These are phyloP conservation scores for Heliconius hewitsoni DNA, from an alignment of 1,140 invertebrate species.

Conservation along the genomic window DNA sequence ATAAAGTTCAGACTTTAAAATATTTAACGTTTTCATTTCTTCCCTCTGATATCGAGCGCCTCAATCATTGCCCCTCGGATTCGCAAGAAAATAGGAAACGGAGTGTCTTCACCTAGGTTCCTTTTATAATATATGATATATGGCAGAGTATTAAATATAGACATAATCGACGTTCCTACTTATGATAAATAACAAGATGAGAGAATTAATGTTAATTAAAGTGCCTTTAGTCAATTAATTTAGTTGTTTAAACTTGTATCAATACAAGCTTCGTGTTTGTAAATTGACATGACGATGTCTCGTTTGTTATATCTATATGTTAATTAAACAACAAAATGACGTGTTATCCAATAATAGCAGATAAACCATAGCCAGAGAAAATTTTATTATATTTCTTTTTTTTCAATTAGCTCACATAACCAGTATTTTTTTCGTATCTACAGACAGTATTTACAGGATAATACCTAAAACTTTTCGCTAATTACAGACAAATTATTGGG, in stretches of 20 bases:
- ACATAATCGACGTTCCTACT: background rate
- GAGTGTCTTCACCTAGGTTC: no score
- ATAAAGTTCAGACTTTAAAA: no score
- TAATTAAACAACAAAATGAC: background rate
- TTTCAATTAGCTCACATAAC: background rate
- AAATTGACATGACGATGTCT: background rate
- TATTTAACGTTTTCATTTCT: no score
- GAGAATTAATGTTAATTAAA: background rate
- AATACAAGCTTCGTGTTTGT: slow-evolving; percentile 4
- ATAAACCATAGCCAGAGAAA: background rate
- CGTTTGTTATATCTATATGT: background rate
- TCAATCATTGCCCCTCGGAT: no score
- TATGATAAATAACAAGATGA: background rate
- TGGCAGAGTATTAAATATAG: background rate
- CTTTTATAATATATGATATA: no score
- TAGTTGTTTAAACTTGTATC: background rate
- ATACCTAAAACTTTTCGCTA: no score
- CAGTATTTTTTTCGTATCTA: no score
- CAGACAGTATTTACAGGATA: no score
- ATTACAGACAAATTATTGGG: no score
- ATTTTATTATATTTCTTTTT: background rate
- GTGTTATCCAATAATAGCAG: background rate
- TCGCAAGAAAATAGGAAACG: no score
- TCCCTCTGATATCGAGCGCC: no score
- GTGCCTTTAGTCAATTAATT: background rate